These are phyloP conservation scores for Karalla daura DNA, from an alignment of 2,797 vertebrate genomes.

Conservation along the genomic window DNA sequence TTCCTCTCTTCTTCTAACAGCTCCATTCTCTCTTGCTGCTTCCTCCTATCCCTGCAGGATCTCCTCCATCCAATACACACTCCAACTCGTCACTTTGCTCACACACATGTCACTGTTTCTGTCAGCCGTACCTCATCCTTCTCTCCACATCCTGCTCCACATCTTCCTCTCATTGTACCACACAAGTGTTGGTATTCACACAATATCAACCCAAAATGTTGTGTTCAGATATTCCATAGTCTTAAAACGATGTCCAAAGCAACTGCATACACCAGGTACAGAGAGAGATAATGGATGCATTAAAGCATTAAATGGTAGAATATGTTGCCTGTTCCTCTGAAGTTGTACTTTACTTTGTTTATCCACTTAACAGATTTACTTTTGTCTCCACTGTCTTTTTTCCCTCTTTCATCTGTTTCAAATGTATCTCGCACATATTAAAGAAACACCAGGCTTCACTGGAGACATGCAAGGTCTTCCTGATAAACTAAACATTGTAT, in stretches of 20 bases:
- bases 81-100: neutral
- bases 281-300: no score
- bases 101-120: neutral
- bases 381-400: neutral
- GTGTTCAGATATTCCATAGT: conserved; percentile 5
- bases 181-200: neutral
- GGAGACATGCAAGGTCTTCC: conserved; percentile 3
- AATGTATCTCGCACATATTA: neutral
- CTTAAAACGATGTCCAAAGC: conserved; percentile 25
- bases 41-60: neutral
- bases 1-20: neutral
- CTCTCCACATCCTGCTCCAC: neutral
- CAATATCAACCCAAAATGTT: conserved; percentile 6
- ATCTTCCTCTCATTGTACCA: neutral
- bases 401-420: neutral
- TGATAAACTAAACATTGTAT: conserved; percentile 16
- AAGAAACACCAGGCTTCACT: neutral
- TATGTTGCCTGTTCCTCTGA: no score
- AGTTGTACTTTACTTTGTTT: no score
- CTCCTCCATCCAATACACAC: neutral
- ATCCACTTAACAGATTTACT: no score
- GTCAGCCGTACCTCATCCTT: neutral
- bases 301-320: no score
- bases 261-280: conserved; percentile 1
- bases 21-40: neutral